Percentiles rank a stretch among this genome's conserved stretches.
Evolutionary conservation across 2,888 invertebrate genomes (phyloP).

Genomic region (Drosophila borborema): DNA sequence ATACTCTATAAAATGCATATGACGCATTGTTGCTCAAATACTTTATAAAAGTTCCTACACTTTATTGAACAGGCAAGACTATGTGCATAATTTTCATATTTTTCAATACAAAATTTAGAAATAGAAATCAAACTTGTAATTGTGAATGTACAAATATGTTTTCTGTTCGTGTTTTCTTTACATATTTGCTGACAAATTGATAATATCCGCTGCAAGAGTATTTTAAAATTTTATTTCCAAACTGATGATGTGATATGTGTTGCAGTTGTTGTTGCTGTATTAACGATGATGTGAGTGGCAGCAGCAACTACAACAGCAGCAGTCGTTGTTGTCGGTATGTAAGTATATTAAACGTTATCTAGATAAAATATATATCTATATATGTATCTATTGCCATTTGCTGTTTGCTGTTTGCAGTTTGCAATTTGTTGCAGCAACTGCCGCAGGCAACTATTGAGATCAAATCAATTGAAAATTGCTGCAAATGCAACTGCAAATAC

Average conservation of each 20-base stretch:
- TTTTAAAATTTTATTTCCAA: constrained; percentile 29
- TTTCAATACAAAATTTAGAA: not conserved
- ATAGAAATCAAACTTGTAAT: not conserved
- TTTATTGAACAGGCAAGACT: no score
- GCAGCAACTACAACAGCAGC: constrained; percentile 24
- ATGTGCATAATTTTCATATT: not conserved
- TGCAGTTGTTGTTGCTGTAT: constrained; percentile 1
- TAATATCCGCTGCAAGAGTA: constrained; percentile 3
- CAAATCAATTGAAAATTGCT: constrained; percentile 61
- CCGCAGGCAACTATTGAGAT: constrained; percentile 34
- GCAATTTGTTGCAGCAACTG: constrained; percentile 30
- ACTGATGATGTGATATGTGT: constrained; percentile 43
- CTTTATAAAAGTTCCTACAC: not conserved
- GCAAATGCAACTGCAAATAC: constrained; percentile 26
- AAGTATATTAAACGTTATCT: constrained; percentile 39
- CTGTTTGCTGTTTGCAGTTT: constrained; percentile 15
- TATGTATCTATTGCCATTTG: constrained; percentile 9
- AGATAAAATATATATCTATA: constrained; percentile 16
- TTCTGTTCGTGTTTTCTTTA: not conserved
- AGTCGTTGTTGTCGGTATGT: constrained; percentile 24
- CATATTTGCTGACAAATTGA: not conserved
- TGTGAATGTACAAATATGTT: no score
- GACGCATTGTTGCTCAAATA: no score
- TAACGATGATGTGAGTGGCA: constrained; percentile 31
- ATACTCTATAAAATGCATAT: not conserved